These are phyloP conservation scores for Epinephelus fuscoguttatus DNA, from an alignment of 2,113 vertebrate genomes.

Conservation along the genomic window DNA sequence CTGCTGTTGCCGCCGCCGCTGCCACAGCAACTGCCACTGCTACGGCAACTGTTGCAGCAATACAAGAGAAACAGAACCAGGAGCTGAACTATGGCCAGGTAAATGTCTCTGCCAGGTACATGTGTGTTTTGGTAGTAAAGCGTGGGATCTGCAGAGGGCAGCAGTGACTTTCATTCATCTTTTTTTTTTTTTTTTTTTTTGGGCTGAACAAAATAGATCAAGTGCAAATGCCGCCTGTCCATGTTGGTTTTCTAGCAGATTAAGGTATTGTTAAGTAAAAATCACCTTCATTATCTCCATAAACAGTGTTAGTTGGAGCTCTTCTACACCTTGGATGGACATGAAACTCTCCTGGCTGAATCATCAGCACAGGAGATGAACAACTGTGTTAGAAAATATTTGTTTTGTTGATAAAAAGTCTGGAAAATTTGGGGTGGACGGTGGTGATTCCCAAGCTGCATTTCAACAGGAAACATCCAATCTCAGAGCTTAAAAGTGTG, in stretches of 20 bases:
- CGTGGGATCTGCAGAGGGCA: background rate
- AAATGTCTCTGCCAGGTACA: constrained; percentile 82
- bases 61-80: constrained; percentile 97
- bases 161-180: background rate
- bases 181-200: background rate
- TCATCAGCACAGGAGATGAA: too few relatives aligned
- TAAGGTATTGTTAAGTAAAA: too few relatives aligned
- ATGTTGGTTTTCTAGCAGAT: background rate
- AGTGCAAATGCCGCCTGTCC: background rate
- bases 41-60: constrained; percentile 93
- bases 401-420: too few relatives aligned
- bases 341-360: too few relatives aligned
- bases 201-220: background rate
- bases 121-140: fast-evolving
- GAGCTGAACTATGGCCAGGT: constrained; percentile 94
- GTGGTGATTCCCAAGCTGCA: too few relatives aligned
- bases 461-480: too few relatives aligned
- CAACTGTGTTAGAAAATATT: too few relatives aligned
- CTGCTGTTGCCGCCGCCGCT: constrained; percentile 91
- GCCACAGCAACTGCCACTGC: constrained; percentile 95
- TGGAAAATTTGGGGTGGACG: too few relatives aligned
- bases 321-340: too few relatives aligned
- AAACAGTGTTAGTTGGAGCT: too few relatives aligned
- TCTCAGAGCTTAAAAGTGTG: too few relatives aligned
- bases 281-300: too few relatives aligned